Evolutionary conservation across 2,888 invertebrate genomes (phyloP).

Genomic region (Tenthredo distinguenda): DNA sequence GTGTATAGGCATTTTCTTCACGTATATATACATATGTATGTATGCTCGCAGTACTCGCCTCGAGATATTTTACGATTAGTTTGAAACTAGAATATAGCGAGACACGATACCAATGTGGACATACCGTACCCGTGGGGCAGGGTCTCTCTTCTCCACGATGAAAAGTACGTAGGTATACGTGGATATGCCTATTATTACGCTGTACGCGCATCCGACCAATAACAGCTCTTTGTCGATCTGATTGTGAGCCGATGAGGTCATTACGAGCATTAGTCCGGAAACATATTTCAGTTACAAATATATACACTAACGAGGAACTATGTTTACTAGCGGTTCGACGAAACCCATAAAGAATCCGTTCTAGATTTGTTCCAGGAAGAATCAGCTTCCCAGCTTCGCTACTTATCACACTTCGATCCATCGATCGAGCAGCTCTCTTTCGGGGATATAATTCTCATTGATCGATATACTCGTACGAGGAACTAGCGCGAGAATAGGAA

Average conservation of each 20-base stretch:
- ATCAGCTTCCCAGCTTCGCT: background rate
- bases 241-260: conserved; percentile 7
- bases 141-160: background rate
- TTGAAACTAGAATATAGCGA: background rate
- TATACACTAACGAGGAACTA: background rate
- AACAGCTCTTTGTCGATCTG: background rate
- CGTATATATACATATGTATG: background rate
- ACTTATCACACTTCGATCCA: background rate
- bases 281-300: conserved; percentile 8
- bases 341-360: background rate
- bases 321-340: background rate
- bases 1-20: background rate
- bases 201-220: background rate
- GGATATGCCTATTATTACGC: background rate
- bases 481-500: too few relatives aligned
- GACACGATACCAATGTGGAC: background rate
- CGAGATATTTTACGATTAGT: conserved; percentile 1
- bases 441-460: background rate
- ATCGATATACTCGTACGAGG: background rate
- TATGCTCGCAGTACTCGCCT: background rate
- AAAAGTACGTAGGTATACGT: background rate
- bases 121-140: background rate
- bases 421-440: background rate
- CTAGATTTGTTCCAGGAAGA: background rate
- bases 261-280: conserved; percentile 5